Evolutionary conservation across 2,888 invertebrate species (phyloP), one percentile per base, ranked within the genome.

Genomic region (Syrista parreyssii): DNA sequence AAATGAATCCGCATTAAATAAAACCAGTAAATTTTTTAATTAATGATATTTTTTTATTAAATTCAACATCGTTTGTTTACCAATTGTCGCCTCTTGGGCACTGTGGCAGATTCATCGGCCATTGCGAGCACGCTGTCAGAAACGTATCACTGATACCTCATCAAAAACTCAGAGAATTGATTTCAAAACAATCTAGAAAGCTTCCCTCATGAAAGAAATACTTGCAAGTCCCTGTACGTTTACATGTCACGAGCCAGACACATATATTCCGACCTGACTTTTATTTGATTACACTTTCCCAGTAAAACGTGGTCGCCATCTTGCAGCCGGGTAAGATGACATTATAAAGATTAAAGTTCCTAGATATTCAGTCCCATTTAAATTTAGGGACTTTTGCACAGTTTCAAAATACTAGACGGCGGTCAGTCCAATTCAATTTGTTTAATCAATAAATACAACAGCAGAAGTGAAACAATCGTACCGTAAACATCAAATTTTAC

Each of bases 41-140:
- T 2, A 35, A 78, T 79, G 73, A 72, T 76, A 74, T 23, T 71
- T 12, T 71, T 31, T 4, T 4, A 71, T 31, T 71, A 32, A 71
- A 71, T 71, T 71, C 6, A 71, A 71, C 71, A 76, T 31, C 77
- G 80, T 88, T 89, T 88, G 87, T 89, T 91, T 91, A 91, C 91
- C 91, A 91, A 88, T 90, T 91, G 91, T 86, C 91, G 91, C 88
- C 87, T 88, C 84, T 83, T 89, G 76, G 91, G 91, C 82, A 86
- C 84, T 78, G 90, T 82, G 81, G 88, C 82, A 78, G 90, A 85
- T 80, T 90, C 90, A 85, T 91, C 91, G 86, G 91, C 90, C 91
- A 91, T 91, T 89, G 87, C 87, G 83, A 79, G 87, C 87, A 87
- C 84, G 88, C 89, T 87, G 88, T 86, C 87, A 86, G 85, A 87